Evolutionary conservation across 2,797 vertebrate species (phyloP).

Genomic region (Acrocephalus scirpaceus): DNA sequence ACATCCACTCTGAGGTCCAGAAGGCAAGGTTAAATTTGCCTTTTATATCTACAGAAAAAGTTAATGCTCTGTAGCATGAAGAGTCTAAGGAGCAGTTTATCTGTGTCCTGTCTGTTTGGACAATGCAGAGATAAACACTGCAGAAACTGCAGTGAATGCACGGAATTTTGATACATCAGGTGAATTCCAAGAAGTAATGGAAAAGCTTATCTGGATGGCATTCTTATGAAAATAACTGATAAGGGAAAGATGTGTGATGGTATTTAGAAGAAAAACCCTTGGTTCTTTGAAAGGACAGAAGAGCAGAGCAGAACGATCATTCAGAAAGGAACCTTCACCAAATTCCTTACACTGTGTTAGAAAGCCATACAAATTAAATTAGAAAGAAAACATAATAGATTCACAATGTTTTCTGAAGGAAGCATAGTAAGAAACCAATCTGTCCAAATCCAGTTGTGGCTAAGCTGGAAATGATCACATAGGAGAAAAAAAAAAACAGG

Average conservation of each 20-base stretch:
- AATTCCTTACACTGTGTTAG: neutral
- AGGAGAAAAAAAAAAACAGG: neutral
- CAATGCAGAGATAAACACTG: neutral
- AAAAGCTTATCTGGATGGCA: neutral
- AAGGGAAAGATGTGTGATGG: neutral
- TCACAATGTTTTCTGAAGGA: neutral
- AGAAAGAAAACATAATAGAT: neutral
- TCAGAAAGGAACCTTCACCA: neutral
- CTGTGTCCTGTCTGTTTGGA: neutral
- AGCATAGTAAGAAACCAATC: neutral
- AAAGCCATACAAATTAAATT: accelerated
- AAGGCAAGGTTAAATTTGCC: neutral
- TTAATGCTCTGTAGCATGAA: accelerated
- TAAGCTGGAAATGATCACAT: neutral
- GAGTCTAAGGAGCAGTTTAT: neutral
- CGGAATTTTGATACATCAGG: neutral
- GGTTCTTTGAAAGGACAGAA: neutral
- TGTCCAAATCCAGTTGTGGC: neutral
- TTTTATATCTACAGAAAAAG: neutral
- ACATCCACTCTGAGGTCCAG: neutral
- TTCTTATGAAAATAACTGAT: neutral
- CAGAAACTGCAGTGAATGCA: neutral
- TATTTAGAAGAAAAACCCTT: neutral
- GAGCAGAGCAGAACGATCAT: neutral
- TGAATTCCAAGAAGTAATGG: neutral